These are phyloP conservation scores for Peromyscus leucopus DNA, from an alignment of 2,113 vertebrate species.

Conservation along the genomic window DNA sequence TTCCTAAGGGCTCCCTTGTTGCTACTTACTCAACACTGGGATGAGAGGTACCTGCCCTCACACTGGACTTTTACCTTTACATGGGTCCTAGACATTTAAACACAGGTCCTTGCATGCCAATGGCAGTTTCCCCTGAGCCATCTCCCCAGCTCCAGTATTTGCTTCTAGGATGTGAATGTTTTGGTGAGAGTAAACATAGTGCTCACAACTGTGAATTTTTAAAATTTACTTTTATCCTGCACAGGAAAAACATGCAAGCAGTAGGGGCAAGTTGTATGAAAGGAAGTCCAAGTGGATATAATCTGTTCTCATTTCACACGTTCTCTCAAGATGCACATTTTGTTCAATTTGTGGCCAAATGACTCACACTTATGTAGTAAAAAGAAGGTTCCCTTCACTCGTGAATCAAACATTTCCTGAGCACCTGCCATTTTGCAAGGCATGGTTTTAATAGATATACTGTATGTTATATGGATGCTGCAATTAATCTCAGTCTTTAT, in stretches of 20 bases:
- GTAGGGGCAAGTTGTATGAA: not conserved
- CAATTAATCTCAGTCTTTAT: not conserved
- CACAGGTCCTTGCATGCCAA: not conserved
- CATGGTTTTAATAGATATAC: not conserved
- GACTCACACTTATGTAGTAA: not conserved
- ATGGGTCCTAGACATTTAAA: not conserved
- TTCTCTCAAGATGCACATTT: not conserved
- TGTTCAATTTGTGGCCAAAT: not conserved
- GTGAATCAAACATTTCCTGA: slow-evolving; percentile 8
- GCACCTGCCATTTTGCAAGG: not conserved
- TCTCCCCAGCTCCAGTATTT: not conserved
- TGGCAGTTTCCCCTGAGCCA: too few relatives aligned
- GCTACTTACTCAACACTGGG: not conserved
- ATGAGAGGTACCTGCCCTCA: too few relatives aligned
- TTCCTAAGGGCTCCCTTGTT: not conserved
- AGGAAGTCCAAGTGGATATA: not conserved
- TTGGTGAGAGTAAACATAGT: not conserved
- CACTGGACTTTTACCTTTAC: too few relatives aligned
- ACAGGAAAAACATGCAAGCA: not conserved
- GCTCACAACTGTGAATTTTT: not conserved
- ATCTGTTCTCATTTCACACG: not conserved
- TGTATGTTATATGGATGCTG: not conserved
- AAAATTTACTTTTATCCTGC: not conserved
- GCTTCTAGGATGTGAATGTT: not conserved
- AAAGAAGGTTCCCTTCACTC: not conserved